phyloP scores from a whole-genome alignment of 2,113 vertebrate genomes.

The Brachyhypopomus gauderio region DNA sequence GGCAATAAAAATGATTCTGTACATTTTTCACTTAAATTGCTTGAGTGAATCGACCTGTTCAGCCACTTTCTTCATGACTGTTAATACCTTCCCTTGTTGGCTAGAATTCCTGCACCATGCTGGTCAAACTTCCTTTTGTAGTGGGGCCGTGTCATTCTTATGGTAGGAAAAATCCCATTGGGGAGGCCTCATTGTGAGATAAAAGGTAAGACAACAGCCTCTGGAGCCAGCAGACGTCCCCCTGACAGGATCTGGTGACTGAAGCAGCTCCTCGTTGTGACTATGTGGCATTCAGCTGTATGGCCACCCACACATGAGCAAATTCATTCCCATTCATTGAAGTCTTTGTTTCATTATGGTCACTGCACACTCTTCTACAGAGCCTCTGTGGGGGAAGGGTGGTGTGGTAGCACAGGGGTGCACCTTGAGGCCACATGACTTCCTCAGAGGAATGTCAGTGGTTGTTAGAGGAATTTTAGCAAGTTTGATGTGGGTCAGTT shows the following conservation, averaged over 20 bases:
- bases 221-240: not conserved
- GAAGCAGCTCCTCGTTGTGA: slow-evolving; percentile 8
- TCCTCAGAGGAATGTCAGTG: not conserved
- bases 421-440: not conserved
- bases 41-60: not conserved
- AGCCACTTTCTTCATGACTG: not conserved
- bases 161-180: not conserved
- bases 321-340: slow-evolving; percentile 37
- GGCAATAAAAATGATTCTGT: not conserved
- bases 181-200: not conserved
- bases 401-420: not conserved
- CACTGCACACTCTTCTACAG: not conserved
- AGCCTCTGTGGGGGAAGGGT: not conserved
- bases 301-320: not conserved
- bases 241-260: not conserved
- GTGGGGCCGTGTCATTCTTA: slow-evolving; percentile 14
- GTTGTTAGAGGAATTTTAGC: not conserved
- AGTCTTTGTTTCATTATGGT: not conserved
- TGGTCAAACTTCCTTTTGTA: slow-evolving; percentile 1
- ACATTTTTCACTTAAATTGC: not conserved
- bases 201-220: slow-evolving; percentile 21
- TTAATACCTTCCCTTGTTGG: not conserved
- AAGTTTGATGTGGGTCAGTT: not conserved
- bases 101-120: not conserved
- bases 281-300: slow-evolving; percentile 2